Evolutionary conservation across 2,888 invertebrate species (phyloP), one percentile per base, ranked within the genome.

Genomic region (Drosophila percnosoma): DNA sequence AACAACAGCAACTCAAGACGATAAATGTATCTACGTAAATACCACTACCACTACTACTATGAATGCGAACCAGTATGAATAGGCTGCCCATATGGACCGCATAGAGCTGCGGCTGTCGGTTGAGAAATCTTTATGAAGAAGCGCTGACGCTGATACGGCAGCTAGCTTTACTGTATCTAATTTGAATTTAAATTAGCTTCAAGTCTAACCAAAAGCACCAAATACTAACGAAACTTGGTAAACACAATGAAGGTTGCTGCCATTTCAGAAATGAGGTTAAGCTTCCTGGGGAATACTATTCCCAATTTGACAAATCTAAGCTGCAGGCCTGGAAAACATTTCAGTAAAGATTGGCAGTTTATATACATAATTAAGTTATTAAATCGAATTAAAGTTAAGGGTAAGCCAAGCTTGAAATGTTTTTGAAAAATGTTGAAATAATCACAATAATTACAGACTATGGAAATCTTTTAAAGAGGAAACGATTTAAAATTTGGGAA

Each of bases 101-200:
- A 61, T 57, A 61, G 49, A 34, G 54, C 38, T 49, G 49, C 49
- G 48, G 48, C 36, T 70, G 60, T 59, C 33, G 72, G 76, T 85
- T 78, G 73, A 66, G 83, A 87, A 87, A 85, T 85, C 85, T 75
- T 48, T 60, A 63, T 71, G 75, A 87, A 87, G 87, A 86, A 79
- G 86, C 83, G 54, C 70, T 77, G 62, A 68, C 73, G 82, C 73
- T 83, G 85, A 75, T 83, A 83, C 82, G 82, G 82, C 85, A 75
- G 75, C 82, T 85, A 83, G 73, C 68, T 81, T 83, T 79, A 74
- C 76, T 83, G 88, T 80, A 86, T 88, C 83, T 86, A 80, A 86
- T 86, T 86, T 86, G 78, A 86, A 86, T 88, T 83, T 88, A 88
- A 88, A 88, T 85, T 78, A 86, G 86, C 75, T 85, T 69, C 57